Evolutionary conservation across 2,888 invertebrate species (phyloP).

Genomic region (Drosophila paramelanica): DNA sequence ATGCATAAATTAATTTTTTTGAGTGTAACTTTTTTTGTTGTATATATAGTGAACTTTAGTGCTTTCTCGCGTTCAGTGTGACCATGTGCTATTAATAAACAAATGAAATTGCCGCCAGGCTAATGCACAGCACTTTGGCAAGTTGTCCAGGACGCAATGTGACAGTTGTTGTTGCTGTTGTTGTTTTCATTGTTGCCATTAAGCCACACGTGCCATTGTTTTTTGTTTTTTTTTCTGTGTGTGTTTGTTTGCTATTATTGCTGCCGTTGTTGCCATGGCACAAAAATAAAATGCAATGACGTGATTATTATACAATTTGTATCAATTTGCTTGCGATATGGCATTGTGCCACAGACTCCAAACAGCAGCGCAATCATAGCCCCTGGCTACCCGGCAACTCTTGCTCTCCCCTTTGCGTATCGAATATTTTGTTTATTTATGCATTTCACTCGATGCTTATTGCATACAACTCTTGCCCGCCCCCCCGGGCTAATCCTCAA

Average conservation of each 20-base stretch:
- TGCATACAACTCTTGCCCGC: constrained; percentile 33
- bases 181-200: constrained; percentile 32
- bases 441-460: constrained; percentile 59
- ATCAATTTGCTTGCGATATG: constrained; percentile 76
- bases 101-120: constrained; percentile 46
- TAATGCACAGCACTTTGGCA: constrained; percentile 48
- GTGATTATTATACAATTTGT: constrained; percentile 84
- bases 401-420: background rate
- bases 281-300: constrained; percentile 82
- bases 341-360: background rate
- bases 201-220: constrained; percentile 52
- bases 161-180: constrained; percentile 1
- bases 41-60: constrained; percentile 15
- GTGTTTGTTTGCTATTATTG: constrained; percentile 6
- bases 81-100: constrained; percentile 56
- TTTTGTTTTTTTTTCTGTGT: background rate
- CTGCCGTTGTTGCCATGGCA: constrained; percentile 20
- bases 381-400: background rate
- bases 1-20: no score
- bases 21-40: no score
- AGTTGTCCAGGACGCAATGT: constrained; percentile 29
- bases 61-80: constrained; percentile 31
- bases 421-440: constrained; percentile 64
- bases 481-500: constrained; percentile 13
- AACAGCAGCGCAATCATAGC: background rate